A percentile compares a stretch with the other conserved stretches of the same genome.
phyloP scores from a whole-genome alignment of 2,113 vertebrate genomes.

The Rutilus rutilus region DNA sequence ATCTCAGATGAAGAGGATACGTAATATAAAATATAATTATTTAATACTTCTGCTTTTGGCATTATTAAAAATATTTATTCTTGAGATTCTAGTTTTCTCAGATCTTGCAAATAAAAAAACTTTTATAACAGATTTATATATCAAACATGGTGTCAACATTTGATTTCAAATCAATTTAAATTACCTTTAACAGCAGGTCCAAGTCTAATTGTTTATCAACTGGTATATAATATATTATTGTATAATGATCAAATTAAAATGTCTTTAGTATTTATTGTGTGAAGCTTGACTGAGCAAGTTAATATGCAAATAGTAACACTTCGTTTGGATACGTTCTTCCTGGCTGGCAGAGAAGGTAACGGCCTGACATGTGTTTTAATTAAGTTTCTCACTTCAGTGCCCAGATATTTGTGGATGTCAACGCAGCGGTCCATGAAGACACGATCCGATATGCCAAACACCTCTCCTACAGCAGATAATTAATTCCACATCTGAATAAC shows the following conservation, averaged over 20 bases:
- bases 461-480: conserved; percentile 42
- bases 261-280: conserved; percentile 55
- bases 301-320: conserved; percentile 59
- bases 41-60: not conserved
- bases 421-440: conserved; percentile 53
- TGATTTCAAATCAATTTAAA: not conserved
- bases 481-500: conserved; percentile 51
- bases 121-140: not conserved
- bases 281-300: conserved; percentile 48
- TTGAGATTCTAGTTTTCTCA: not conserved
- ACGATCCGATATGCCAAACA: conserved; percentile 44
- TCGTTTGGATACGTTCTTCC: conserved; percentile 46
- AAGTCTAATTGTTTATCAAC: conserved; percentile 33
- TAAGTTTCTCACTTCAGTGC: conserved; percentile 60
- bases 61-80: not conserved
- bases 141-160: not conserved
- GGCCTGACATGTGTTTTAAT: conserved; percentile 59
- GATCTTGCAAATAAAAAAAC: not conserved
- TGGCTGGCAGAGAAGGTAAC: conserved; percentile 50
- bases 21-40: not conserved
- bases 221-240: conserved; percentile 29
- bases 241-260: conserved; percentile 53
- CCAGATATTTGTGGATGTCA: conserved; percentile 48
- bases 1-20: not conserved
- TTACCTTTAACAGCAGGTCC: not conserved